phyloP scores from a whole-genome alignment of 1,140 invertebrate genomes.

The Cotesia chilonis region DNA sequence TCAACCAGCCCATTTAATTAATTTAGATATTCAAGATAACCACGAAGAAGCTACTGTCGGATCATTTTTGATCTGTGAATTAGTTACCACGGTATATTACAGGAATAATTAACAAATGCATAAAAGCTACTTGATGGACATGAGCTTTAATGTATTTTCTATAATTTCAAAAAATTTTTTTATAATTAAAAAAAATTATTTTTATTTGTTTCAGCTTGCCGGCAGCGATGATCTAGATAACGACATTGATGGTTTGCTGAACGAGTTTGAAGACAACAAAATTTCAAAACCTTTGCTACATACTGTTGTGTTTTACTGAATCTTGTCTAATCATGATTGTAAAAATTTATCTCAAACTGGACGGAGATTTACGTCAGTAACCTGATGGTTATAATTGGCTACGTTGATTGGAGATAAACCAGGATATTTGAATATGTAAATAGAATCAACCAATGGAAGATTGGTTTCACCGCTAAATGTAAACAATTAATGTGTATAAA shows the following conservation, averaged over 20 bases:
- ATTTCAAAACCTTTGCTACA: conserved; percentile 89
- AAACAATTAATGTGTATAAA: too few relatives aligned
- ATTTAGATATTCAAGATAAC: conserved; percentile 99
- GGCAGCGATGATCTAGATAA: conserved; percentile 95
- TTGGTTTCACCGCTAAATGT: too few relatives aligned
- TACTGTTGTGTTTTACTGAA: conserved; percentile 92
- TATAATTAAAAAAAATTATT: background rate
- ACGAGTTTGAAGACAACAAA: conserved; percentile 90
- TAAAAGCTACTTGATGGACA: conserved; percentile 41
- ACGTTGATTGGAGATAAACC: too few relatives aligned
- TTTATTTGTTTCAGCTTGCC: conserved; percentile 72
- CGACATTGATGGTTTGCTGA: conserved; percentile 96
- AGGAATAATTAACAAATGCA: conserved; percentile 4
- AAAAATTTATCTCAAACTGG: background rate
- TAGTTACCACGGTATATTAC: conserved; percentile 81
- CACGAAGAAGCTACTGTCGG: conserved; percentile 99
- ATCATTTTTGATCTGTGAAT: conserved; percentile 96
- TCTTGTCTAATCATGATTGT: too few relatives aligned
- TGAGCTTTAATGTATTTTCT: background rate
- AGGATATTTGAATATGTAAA: too few relatives aligned
- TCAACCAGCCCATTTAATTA: conserved; percentile 94
- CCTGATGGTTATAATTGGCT: background rate
- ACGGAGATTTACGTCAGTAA: background rate
- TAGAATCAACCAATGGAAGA: too few relatives aligned
- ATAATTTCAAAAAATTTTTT: conserved; percentile 7